Evolutionary conservation across 2,113 vertebrate genomes (phyloP), one percentile per base, ranked within the genome.

Genomic region (Phyllostomus discolor): DNA sequence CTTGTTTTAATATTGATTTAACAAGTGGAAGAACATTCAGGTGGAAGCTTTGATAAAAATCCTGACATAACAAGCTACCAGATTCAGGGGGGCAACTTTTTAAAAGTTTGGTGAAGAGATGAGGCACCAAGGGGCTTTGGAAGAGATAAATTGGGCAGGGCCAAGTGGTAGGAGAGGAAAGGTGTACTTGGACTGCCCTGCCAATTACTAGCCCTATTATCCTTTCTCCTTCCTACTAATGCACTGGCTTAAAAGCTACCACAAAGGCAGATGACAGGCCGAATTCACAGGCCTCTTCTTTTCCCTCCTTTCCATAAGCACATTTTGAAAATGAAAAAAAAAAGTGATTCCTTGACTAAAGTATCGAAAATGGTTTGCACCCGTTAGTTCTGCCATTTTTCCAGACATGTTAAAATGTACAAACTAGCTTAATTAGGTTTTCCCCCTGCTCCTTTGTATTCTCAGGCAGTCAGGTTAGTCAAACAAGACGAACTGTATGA

Each of bases 31-130:
- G 17, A 91, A 95, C 90, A 43, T 66, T 88, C 28, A 66, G 91
- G 95, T 98, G 86, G 76, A 96, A 95, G 97, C 94, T 97, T 57
- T 95, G 92, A 94, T 96, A 84, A 81, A 92, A 88, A 96, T 94
- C 96, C 96, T 96, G 97, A 95, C 97, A 96, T 97, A 97, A 97
- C 96, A 90, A 96, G 97, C 91, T 88, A 93, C 88, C 83, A 92
- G 94, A 96, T 97, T 95, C 97, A 96, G 95, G 97, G 97, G 97
- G 97, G 96, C 95, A 97, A 96, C 97, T 97, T 98, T 97, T 91
- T 35, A 98, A 98, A 98, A 97, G 97, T 97, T 97, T 98, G 97
- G 96, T 94, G 97, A 89, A 86, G 83, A 94, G 97, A 93, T 31
- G 79, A 96, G 93, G 97, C 96, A 95, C 97, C 97, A 95, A 87